Evolutionary conservation across 1,140 invertebrate genomes (phyloP), one percentile per base, ranked within the genome.

Genomic region (Oscheius sp.): DNA sequence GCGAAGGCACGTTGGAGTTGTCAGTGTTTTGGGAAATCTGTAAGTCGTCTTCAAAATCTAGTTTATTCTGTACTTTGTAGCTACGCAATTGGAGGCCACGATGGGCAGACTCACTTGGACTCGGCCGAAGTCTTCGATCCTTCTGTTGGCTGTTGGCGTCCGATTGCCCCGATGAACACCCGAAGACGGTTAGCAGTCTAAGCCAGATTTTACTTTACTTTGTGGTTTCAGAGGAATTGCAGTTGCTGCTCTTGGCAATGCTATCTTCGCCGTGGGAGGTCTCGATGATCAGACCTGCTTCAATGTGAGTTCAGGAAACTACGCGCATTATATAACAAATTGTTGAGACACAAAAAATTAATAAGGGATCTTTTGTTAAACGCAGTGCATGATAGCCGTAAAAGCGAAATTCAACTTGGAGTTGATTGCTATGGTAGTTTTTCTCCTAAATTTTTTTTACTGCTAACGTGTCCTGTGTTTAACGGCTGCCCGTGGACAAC

Each of bases 11-110:
- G 88, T 98, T 65, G 96, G 96, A 65, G 97, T 95, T 87, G 94
- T 95, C 3, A 94, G 97, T 45, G 98, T 94, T 85, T 96, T 97
- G 87, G 95, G 95, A 85, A 90, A 94, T 87, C 97, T 99, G 78
- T 99, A n/a, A n/a, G n/a, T n/a, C n/a, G n/a, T n/a, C n/a, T n/a
- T n/a, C n/a, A n/a, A n/a, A n/a, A n/a, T n/a, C n/a, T n/a, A n/a
- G n/a, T n/a, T n/a, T n/a, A n/a, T n/a, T n/a, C n/a, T n/a, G n/a
- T n/a, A n/a, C n/a, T n/a, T n/a, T n/a, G n/a, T n/a, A n/a, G n/a
- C n/a, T n/a, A 94, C 87, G 93, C 92, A 15, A 92, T 94, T 32
- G 94, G 94, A 64, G 94, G 94, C 7, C 89, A 94, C 71, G 94
- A 96, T 86, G 92, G 93, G 32, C 91, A 91, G 78, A 91, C 91